Evolutionary conservation across 2,888 invertebrate species (phyloP), one percentile per base, ranked within the genome.

Genomic region (Noctua pronuba): DNA sequence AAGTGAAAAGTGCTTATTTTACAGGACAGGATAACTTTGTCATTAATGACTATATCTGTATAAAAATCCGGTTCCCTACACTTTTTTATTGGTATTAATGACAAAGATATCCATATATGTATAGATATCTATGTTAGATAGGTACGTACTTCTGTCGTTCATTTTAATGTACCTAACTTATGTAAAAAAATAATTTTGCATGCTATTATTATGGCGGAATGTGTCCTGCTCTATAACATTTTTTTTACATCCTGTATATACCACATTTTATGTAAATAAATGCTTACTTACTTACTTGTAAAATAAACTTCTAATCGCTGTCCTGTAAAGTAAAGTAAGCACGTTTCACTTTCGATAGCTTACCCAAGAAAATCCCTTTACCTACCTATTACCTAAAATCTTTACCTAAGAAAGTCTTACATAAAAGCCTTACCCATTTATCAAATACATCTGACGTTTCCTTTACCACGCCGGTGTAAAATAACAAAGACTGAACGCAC

Each of bases 401-500:
- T 70, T 82, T 67, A 74, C 65, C 41, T 55, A 65, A 73, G 77
- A 70, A 75, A 76, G 64, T 38, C 76, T 69, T 13, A 64, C 68
- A 35, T 55, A 49, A 77, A 79, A 71, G 52, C 68, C 70, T 73
- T 76, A 64, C 55, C 66, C 75, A 86, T 86, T 78, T 77, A 86
- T 83, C 83, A 79, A 78, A 83, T 78, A 83, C 60, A 76, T 78
- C 62, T 78, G 84, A 86, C 72, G 49, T 86, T 86, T 74, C 60
- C 79, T 75, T 75, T 68, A 88, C 69, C 68, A 49, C 41, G 52
- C 16, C 66, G 83, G 88, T 82, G 73, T 86, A 79, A 72, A 86
- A 77, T 86, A 86, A 88, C 86, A 86, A 88, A 88, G 86, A 70
- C 41, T 44, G 75, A 79, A 65, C 65, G 65, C 65, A 65, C 41